phyloP scores from a whole-genome alignment of 2,888 invertebrate genomes.

The Lordiphosa fenestrarum region DNA sequence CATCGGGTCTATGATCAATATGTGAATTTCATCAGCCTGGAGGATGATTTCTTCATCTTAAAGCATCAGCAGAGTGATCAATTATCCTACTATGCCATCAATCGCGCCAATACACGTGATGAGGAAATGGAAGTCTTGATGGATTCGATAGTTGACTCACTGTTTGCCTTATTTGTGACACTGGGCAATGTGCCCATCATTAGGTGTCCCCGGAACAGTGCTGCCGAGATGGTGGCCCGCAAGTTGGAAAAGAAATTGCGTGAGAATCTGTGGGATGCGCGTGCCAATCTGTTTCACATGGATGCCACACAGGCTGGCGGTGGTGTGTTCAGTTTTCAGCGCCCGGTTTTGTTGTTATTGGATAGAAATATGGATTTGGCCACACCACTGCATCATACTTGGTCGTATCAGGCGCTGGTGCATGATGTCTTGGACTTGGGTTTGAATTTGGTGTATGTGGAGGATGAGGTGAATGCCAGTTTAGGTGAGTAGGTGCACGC shows the following conservation, averaged over 20 bases:
- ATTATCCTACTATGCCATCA: slow-evolving; percentile 97
- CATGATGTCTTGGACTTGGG: slow-evolving; percentile 97
- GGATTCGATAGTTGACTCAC: slow-evolving; percentile 96
- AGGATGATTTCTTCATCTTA: slow-evolving; percentile 97
- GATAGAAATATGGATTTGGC: slow-evolving; percentile 98
- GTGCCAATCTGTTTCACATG: slow-evolving; percentile 96
- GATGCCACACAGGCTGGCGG: slow-evolving; percentile 87
- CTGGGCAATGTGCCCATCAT: slow-evolving; percentile 86
- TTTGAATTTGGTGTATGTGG: slow-evolving; percentile 89
- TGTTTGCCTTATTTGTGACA: slow-evolving; percentile 99
- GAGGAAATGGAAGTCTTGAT: slow-evolving; percentile 97
- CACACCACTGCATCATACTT: slow-evolving; percentile 98
- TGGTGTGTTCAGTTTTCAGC: slow-evolving; percentile 91
- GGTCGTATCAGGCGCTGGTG: slow-evolving; percentile 99
- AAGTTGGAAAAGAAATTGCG: slow-evolving; percentile 97
- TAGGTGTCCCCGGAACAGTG: slow-evolving; percentile 92
- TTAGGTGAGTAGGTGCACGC: slow-evolving; percentile 82
- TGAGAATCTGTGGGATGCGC: slow-evolving; percentile 97
- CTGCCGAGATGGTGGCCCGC: slow-evolving; percentile 98
- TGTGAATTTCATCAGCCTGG: slow-evolving; percentile 97
- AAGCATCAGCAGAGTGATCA: slow-evolving; percentile 95
- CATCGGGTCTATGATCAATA: slow-evolving; percentile 99
- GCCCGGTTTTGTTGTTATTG: slow-evolving; percentile 94
- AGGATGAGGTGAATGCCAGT: slow-evolving; percentile 81
- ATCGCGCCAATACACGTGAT: slow-evolving; percentile 95